These are phyloP conservation scores for Brenthis ino DNA, from an alignment of 2,888 invertebrate genomes.

Conservation along the genomic window DNA sequence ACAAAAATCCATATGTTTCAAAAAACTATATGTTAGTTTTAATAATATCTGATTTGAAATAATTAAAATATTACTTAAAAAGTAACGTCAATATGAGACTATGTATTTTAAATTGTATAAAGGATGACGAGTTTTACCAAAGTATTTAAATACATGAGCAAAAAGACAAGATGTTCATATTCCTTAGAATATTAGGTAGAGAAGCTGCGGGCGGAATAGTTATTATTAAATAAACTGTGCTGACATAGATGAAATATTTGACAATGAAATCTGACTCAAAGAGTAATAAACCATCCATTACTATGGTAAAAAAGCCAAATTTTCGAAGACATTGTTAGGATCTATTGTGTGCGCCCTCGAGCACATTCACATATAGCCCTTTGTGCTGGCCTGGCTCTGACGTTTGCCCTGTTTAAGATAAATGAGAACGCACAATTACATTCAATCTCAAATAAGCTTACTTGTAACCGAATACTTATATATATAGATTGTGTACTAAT, in stretches of 20 bases:
- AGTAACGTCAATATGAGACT: too few species aligned
- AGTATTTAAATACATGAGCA: too few species aligned
- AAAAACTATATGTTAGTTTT: too few species aligned
- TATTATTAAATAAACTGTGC: constrained; percentile 25
- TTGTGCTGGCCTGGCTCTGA: constrained; percentile 69
- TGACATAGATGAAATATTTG: constrained; percentile 32
- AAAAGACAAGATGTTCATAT: too few species aligned
- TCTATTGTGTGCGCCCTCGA: constrained; percentile 57
- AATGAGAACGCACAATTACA: constrained; percentile 71
- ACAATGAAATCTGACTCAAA: constrained; percentile 35
- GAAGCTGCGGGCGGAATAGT: constrained; percentile 3
- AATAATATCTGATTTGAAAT: too few species aligned
- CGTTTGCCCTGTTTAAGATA: constrained; percentile 64
- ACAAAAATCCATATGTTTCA: too few species aligned
- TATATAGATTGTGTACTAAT: constrained; percentile 7
- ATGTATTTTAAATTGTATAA: too few species aligned
- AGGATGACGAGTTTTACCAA: too few species aligned
- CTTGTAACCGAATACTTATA: constrained; percentile 32
- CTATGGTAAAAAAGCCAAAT: constrained; percentile 41
- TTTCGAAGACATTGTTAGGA: constrained; percentile 42
- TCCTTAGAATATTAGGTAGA: too few species aligned
- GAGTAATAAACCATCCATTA: constrained; percentile 41
- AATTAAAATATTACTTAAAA: too few species aligned
- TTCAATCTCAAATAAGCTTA: constrained; percentile 55
- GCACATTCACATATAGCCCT: constrained; percentile 65